Evolutionary conservation across 2,888 invertebrate genomes (phyloP).

Genomic region (Bedellia somnulentella): DNA sequence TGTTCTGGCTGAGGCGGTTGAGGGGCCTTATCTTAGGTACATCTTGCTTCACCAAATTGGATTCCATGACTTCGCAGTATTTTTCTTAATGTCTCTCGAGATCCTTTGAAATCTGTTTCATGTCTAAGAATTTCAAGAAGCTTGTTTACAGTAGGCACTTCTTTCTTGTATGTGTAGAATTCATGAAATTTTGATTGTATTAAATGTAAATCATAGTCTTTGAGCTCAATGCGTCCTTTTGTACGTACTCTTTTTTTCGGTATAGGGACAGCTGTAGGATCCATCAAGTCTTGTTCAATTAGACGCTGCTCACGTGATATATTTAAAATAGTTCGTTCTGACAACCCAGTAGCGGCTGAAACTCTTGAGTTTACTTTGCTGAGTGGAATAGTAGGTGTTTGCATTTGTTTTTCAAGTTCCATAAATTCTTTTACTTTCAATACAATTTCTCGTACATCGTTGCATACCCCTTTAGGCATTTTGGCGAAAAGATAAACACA

Average conservation of each 20-base stretch:
- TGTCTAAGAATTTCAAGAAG: constrained; percentile 43
- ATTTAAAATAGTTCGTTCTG: constrained; percentile 44
- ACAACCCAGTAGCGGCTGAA: constrained; percentile 49
- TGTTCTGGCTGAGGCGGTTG: constrained; percentile 18
- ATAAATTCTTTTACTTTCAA: constrained; percentile 51
- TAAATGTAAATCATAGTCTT: constrained; percentile 45
- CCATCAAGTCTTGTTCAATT: constrained; percentile 43
- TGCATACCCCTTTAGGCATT: constrained; percentile 52
- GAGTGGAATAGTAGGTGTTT: constrained; percentile 49
- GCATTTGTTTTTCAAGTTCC: constrained; percentile 54
- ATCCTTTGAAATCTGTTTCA: constrained; percentile 49
- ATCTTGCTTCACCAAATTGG: constrained; percentile 48
- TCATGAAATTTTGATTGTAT: constrained; percentile 49
- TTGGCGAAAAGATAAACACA: constrained; percentile 16
- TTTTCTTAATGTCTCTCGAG: constrained; percentile 42
- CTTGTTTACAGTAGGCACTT: constrained; percentile 50
- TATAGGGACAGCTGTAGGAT: constrained; percentile 39
- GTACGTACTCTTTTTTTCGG: constrained; percentile 46
- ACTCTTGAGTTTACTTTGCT: constrained; percentile 50
- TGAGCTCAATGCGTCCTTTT: constrained; percentile 49
- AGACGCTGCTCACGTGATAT: constrained; percentile 49
- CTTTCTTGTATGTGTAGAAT: constrained; percentile 49
- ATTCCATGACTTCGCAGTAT: constrained; percentile 49
- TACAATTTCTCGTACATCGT: constrained; percentile 50
- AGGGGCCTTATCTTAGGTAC: constrained; percentile 39